Conservation (phyloP, 1,140 invertebrate species). For the Calephelis virginiensis region DNA sequence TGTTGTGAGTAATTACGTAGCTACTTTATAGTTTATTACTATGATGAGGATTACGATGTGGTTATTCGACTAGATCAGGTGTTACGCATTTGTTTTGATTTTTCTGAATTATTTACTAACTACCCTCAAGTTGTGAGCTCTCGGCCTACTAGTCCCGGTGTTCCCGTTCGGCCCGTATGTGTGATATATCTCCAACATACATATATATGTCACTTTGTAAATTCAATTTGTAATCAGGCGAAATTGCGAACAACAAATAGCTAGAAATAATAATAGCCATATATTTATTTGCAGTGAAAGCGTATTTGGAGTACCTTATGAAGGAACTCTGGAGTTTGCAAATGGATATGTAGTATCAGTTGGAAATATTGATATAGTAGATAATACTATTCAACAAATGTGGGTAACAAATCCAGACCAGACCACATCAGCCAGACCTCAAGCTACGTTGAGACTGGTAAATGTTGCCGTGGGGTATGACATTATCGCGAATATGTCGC, state of each 20-base stretch:
- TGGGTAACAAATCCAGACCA: slow-evolving; percentile 27
- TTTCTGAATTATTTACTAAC: too few species aligned
- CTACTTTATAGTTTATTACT: too few species aligned
- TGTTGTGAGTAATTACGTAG: too few species aligned
- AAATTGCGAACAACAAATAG: too few species aligned
- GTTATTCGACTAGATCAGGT: too few species aligned
- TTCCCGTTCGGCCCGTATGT: too few species aligned
- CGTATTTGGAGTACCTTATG: slow-evolving; percentile 26
- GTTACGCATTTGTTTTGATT: too few species aligned
- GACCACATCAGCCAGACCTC: slow-evolving; percentile 29
- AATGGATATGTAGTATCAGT: slow-evolving; percentile 39
- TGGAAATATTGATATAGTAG: slow-evolving; percentile 28
- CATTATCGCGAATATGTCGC: slow-evolving; percentile 23
- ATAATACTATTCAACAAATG: slow-evolving; percentile 31
- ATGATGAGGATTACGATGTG: too few species aligned
- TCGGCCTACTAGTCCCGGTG: too few species aligned
- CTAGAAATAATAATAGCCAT: background rate
- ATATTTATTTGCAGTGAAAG: slow-evolving; percentile 31
- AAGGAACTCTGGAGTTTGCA: slow-evolving; percentile 26
- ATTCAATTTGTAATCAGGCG: background rate
- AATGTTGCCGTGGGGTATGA: slow-evolving; percentile 35
- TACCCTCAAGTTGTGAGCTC: too few species aligned
- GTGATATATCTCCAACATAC: too few species aligned
- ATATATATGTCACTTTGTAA: background rate
- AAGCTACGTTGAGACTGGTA: slow-evolving; percentile 33